phyloP scores from a whole-genome alignment of 2,797 vertebrate species.

The Tadarida brasiliensis region DNA sequence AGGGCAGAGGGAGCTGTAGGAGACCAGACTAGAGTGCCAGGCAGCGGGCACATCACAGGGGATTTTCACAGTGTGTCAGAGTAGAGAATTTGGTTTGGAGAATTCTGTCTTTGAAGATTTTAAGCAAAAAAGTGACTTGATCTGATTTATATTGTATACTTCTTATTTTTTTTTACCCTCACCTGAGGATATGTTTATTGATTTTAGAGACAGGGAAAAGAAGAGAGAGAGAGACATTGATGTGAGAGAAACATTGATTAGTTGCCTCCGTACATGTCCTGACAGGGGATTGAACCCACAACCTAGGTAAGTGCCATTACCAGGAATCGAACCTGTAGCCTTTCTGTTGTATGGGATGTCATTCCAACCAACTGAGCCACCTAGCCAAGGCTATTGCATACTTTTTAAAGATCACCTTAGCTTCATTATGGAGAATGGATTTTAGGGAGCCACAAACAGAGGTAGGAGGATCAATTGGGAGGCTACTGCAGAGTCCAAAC shows the following conservation, averaged over 20 bases:
- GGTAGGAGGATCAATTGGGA: not conserved
- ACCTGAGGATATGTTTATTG: not conserved
- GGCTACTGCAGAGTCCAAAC: not conserved
- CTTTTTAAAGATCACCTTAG: not conserved
- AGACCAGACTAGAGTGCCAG: not conserved
- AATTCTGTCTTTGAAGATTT: not conserved
- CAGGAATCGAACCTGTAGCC: not conserved
- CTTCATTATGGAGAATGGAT: not conserved
- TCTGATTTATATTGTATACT: not conserved
- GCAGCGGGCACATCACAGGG: not conserved
- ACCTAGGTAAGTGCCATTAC: not conserved
- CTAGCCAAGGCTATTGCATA: not conserved
- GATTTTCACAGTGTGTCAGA: not conserved
- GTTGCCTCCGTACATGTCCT: not conserved
- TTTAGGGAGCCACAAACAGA: not conserved
- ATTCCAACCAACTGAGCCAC: not conserved
- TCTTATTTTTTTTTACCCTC: not conserved
- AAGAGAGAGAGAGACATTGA: not conserved
- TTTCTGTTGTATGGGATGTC: not conserved
- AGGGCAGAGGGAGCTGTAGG: too few species aligned
- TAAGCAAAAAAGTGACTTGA: slow-evolving; percentile 7
- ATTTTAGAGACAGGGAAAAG: not conserved
- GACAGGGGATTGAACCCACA: not conserved
- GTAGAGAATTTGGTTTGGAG: not conserved
- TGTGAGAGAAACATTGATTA: not conserved